Evolutionary conservation across 2,888 invertebrate genomes (phyloP).

Genomic region (Halictus quadricinctus): DNA sequence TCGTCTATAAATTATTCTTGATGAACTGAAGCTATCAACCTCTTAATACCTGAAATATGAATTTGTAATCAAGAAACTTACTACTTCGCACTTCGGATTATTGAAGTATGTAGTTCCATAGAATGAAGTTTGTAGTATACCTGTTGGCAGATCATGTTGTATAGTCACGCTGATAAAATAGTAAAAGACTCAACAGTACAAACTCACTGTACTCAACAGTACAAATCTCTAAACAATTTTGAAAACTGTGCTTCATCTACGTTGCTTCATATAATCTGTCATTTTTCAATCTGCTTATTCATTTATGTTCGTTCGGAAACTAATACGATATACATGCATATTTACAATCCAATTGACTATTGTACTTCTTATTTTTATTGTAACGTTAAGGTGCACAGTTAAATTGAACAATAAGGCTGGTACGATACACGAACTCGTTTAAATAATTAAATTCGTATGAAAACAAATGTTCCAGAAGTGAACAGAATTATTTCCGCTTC

Average conservation of each 20-base stretch:
- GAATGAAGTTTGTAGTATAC: background rate
- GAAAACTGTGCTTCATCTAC: background rate
- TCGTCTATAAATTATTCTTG: background rate
- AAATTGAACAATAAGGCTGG: background rate
- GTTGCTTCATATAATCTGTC: background rate
- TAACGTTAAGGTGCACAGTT: background rate
- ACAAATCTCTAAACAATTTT: background rate
- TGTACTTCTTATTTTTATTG: background rate
- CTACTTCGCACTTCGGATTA: slow-evolving; percentile 1
- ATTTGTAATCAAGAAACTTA: background rate
- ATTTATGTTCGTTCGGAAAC: background rate
- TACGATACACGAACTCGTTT: background rate
- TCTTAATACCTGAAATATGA: background rate
- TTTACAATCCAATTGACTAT: background rate
- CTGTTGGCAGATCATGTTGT: background rate
- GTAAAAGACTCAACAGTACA: background rate
- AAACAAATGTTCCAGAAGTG: background rate
- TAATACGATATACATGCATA: background rate
- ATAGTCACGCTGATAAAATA: background rate
- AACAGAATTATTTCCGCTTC: background rate
- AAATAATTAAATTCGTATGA: background rate
- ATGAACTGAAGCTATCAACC: background rate
- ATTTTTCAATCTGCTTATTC: background rate
- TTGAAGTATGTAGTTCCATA: background rate
- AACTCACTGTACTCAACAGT: background rate